Conservation (phyloP, 2,113 vertebrate species). For the Cyanistes caeruleus region DNA sequence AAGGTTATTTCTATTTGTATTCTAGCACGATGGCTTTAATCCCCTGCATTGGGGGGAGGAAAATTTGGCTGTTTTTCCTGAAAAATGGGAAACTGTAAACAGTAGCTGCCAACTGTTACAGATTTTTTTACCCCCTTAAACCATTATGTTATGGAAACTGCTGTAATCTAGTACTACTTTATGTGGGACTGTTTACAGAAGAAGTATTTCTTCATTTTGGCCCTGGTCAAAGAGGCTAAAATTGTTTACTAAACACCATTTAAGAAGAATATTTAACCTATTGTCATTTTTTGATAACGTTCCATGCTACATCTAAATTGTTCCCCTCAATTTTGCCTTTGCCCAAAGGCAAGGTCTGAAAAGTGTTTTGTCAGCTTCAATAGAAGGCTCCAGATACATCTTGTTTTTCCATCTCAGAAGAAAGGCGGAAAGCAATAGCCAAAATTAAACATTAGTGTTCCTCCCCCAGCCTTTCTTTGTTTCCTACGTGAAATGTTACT, state of each 20-base stretch:
- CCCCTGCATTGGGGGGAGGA: neutral
- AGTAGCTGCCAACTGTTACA: neutral
- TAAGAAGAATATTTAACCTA: neutral
- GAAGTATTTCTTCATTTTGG: neutral
- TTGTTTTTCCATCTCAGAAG: neutral
- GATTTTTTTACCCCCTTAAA: neutral
- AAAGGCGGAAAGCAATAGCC: neutral
- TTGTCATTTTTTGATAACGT: neutral
- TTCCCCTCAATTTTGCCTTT: neutral
- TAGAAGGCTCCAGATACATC: neutral
- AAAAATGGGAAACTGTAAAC: neutral
- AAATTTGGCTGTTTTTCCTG: neutral
- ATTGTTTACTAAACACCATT: neutral
- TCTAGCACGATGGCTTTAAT: neutral
- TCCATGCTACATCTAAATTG: neutral
- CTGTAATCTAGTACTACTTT: neutral
- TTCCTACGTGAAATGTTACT: neutral
- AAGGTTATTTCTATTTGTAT: neutral
- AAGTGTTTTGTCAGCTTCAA: neutral
- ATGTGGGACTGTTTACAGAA: neutral
- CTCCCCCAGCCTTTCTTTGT: neutral
- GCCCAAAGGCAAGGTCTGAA: neutral
- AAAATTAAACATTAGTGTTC: neutral
- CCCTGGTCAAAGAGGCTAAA: neutral
- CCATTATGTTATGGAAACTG: neutral